Percentiles rank a stretch among this genome's conserved stretches.
These are phyloP conservation scores for Apotomis betuletana DNA, from an alignment of 2,888 invertebrate species.

Conservation along the genomic window DNA sequence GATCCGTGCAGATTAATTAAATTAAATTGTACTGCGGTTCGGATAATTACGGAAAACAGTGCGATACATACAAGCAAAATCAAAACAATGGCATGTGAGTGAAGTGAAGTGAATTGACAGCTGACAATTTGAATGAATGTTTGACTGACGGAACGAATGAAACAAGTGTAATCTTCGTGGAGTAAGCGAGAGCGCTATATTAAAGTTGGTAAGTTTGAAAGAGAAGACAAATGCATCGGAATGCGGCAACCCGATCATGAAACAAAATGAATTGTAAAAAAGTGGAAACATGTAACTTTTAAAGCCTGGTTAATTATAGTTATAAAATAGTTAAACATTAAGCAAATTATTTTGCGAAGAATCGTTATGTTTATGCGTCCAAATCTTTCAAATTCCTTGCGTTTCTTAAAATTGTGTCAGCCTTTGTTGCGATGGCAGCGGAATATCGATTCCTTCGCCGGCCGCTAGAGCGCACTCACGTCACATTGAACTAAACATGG, in stretches of 20 bases:
- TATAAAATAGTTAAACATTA: not conserved
- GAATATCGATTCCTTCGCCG: constrained; percentile 70
- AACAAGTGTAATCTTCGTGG: constrained; percentile 14
- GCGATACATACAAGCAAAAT: constrained; percentile 22
- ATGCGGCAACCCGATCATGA: constrained; percentile 18
- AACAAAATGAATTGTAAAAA: constrained; percentile 6
- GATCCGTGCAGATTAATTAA: not conserved
- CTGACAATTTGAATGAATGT: constrained; percentile 31
- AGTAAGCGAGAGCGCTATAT: constrained; percentile 1
- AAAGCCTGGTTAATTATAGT: not conserved
- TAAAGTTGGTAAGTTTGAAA: not conserved
- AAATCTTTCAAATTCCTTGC: not conserved
- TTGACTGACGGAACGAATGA: constrained; percentile 38
- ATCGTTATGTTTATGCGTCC: not conserved
- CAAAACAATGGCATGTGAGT: constrained; percentile 33
- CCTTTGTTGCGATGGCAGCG: constrained; percentile 35
- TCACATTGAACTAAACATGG: constrained; percentile 84
- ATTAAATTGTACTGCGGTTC: not conserved
- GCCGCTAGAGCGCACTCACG: constrained; percentile 80
- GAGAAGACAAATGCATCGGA: constrained; percentile 5
- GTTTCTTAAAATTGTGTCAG: constrained; percentile 29
- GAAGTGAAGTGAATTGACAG: constrained; percentile 31
- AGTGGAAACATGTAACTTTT: constrained; percentile 1
- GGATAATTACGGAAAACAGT: constrained; percentile 20
- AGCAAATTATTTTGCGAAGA: not conserved